phyloP scores from a whole-genome alignment of 2,888 invertebrate genomes.

The Plusia festucae region DNA sequence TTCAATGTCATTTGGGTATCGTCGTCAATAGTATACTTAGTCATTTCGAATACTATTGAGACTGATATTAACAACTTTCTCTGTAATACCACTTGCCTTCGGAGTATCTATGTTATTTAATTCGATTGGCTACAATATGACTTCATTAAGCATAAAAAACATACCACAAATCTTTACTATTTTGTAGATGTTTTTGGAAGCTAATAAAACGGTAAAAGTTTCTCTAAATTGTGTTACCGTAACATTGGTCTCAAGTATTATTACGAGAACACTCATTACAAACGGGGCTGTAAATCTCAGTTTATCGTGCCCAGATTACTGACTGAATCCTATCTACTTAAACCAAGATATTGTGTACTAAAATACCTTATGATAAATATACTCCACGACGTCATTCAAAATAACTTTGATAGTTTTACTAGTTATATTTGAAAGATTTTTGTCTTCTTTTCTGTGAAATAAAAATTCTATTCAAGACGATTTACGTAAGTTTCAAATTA shows the following conservation, averaged over 20 bases:
- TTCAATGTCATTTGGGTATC: background rate
- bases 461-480: constrained; percentile 13
- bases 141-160: too few relatives aligned
- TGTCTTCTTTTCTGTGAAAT: constrained; percentile 9
- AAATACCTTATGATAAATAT: constrained; percentile 35
- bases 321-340: constrained; percentile 11
- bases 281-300: constrained; percentile 40
- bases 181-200: constrained; percentile 5
- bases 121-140: too few relatives aligned
- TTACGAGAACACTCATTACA: constrained; percentile 31
- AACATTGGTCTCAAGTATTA: constrained; percentile 26
- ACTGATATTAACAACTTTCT: too few relatives aligned
- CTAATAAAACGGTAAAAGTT: constrained; percentile 18
- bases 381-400: background rate
- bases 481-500: constrained; percentile 2
- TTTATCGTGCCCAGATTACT: constrained; percentile 40
- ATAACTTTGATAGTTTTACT: background rate
- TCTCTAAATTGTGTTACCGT: constrained; percentile 20
- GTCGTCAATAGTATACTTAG: too few relatives aligned
- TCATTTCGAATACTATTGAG: too few relatives aligned
- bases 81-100: too few relatives aligned
- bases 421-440: background rate
- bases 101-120: too few relatives aligned
- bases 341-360: constrained; percentile 26
- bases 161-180: too few relatives aligned